A percentile compares a stretch with the other conserved stretches of the same genome.
Conservation (phyloP, 2,797 vertebrate species). For the Sciurus vulgaris region DNA sequence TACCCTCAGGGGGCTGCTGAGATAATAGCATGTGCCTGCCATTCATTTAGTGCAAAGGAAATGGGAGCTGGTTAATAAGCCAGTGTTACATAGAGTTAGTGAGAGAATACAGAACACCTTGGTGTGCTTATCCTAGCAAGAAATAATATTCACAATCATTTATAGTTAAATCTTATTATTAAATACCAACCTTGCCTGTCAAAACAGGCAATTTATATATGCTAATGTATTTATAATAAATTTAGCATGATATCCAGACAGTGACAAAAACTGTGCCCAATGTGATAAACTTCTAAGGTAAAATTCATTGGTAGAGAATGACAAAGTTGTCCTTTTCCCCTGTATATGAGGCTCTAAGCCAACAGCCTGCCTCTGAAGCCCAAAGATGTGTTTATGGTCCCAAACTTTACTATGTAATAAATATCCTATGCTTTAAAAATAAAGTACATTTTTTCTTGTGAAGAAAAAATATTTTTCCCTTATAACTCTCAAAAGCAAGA, state of each 20-base stretch:
- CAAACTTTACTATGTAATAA: not conserved
- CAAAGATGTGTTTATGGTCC: not conserved
- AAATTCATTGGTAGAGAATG: not conserved
- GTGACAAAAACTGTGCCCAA: not conserved
- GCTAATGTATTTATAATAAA: constrained; percentile 18
- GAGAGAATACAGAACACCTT: constrained; percentile 6
- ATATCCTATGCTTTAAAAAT: not conserved
- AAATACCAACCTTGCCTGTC: constrained; percentile 17
- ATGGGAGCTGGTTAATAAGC: not conserved
- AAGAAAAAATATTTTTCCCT: not conserved
- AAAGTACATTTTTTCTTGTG: not conserved
- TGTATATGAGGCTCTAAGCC: not conserved
- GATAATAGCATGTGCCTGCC: not conserved
- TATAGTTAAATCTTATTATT: not conserved
- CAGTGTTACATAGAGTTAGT: not conserved
- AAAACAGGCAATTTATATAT: not conserved
- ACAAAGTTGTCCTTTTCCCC: not conserved
- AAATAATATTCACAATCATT: not conserved
- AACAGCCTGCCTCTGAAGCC: not conserved
- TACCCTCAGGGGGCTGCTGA: not conserved
- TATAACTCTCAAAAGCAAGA: constrained; percentile 43
- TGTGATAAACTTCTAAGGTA: not conserved
- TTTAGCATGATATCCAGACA: not conserved
- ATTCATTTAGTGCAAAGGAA: not conserved
- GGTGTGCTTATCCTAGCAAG: not conserved